A percentile compares a stretch with the other conserved stretches of the same genome.
Conservation (phyloP, 2,113 vertebrate species). For the Centropus unirufus region DNA sequence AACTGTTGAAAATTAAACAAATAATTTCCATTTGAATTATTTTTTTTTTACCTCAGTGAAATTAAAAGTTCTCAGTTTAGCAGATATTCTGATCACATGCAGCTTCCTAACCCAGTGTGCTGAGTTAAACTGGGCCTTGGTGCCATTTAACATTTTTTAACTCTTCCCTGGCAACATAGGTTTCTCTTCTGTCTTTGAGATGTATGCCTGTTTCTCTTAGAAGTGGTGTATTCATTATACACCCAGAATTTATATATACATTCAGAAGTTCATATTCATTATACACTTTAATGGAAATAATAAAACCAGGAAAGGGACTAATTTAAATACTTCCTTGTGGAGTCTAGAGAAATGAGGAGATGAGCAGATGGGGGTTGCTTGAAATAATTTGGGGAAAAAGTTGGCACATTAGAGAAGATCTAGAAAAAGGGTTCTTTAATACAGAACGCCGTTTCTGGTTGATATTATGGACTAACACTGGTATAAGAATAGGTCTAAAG, state of each 20-base stretch:
- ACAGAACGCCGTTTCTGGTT: background rate
- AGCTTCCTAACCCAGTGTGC: background rate
- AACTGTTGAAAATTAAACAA: background rate
- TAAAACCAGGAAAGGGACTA: background rate
- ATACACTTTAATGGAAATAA: background rate
- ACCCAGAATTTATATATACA: too few species aligned
- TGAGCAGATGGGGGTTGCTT: background rate
- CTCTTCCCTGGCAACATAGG: background rate
- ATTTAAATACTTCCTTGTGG: background rate
- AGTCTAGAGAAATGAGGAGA: background rate
- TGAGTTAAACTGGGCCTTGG: background rate
- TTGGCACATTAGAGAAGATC: background rate
- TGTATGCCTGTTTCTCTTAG: background rate
- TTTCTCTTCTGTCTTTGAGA: background rate
- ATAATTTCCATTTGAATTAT: background rate
- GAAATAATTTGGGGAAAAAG: background rate
- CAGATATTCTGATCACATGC: background rate
- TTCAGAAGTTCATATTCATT: background rate
- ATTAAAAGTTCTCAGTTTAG: background rate
- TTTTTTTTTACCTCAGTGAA: background rate
- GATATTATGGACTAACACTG: background rate
- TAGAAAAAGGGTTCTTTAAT: background rate
- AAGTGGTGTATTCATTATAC: background rate
- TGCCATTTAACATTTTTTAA: background rate
- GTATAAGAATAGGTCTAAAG: background rate